Base-by-base conservation (phyloP, 2,888 invertebrate species). In the Drosophila nigricruria region DNA sequence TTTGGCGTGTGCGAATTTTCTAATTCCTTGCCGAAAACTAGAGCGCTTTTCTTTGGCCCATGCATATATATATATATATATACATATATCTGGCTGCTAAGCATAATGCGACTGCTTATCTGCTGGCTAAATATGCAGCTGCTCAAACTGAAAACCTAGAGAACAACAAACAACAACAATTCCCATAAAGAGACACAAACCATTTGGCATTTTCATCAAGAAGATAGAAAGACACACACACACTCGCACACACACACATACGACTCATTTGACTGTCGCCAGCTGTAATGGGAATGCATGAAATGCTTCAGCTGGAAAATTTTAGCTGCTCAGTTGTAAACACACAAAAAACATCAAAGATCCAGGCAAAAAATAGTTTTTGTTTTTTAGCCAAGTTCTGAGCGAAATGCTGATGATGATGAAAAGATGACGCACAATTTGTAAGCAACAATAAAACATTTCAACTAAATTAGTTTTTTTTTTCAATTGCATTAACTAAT, bases 81-180 rank as follows among this genome's bases (percentile, higher is more conserved):
- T 12, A 18, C 25, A 38, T 56, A 32, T 63, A 49, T 62, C 20
- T 76, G 25, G 36, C 57, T 77, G 12, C 49, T 34, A 49, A 68
- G 65, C 53, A 65, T 68, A 68, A 77, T 82, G 68, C 58, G 36
- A 47, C 88, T 75, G 82, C 88, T 84, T 88, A 89, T 84, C 88
- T 78, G 60, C 65, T 72, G 43, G 70, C 76, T 75, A 83, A 89
- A 81, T 77, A 87, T 77, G 84, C 74, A 63, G 72, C 61, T 63
- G 89, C 66, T 69, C 56, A 62, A 83, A 73, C 87, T 85, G 74
- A 75, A 81, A 78, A 81, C 79, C 70, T 60, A 56, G 72, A 67
- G 72, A 81, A 87, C 71, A 89, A 89, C 84, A 88, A 89, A 88
- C 89, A 89, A 87, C 89, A 84, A 84, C 88, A 89, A 85, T 85